Conservation (phyloP, 2,888 invertebrate species). For the Drosophila fulvimacula region DNA sequence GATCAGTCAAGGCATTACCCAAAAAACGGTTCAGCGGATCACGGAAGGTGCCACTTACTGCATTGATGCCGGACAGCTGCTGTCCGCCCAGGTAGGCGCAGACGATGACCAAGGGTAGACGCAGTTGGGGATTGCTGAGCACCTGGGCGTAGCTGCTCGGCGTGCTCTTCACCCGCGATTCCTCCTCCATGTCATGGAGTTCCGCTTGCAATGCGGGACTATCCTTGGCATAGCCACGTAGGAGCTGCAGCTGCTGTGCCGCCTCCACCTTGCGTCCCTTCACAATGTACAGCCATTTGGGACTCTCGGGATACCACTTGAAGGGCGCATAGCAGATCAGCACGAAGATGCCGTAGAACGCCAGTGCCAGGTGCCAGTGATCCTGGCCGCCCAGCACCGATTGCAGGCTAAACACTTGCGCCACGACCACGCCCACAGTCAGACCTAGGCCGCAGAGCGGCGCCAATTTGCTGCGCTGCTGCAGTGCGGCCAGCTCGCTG, state of each 20-base stretch:
- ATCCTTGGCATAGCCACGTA: conserved; percentile 86
- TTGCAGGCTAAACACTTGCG: conserved; percentile 82
- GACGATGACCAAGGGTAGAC: conserved; percentile 91
- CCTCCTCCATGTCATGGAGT: conserved; percentile 87
- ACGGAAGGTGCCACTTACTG: too few relatives aligned
- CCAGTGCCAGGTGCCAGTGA: conserved; percentile 91
- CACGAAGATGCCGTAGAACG: conserved; percentile 89
- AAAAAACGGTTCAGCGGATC: background rate
- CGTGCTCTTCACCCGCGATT: conserved; percentile 82
- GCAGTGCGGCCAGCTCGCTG: conserved; percentile 92
- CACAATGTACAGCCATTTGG: conserved; percentile 92
- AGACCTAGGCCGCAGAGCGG: conserved; percentile 88
- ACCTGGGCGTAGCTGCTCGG: conserved; percentile 88
- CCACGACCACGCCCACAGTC: conserved; percentile 83
- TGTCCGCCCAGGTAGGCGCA: conserved; percentile 91
- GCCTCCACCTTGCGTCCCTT: conserved; percentile 88
- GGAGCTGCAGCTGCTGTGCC: conserved; percentile 87
- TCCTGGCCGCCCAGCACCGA: conserved; percentile 86
- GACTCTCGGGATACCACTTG: conserved; percentile 93
- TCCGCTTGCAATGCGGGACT: conserved; percentile 87
- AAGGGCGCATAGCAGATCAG: conserved; percentile 88
- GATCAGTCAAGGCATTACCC: background rate
- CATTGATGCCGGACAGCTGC: conserved; percentile 95
- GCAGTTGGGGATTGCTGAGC: conserved; percentile 86
- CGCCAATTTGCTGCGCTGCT: conserved; percentile 92